Evolutionary conservation across 2,888 invertebrate species (phyloP).

Genomic region (Coronaproctus castanopsis): DNA sequence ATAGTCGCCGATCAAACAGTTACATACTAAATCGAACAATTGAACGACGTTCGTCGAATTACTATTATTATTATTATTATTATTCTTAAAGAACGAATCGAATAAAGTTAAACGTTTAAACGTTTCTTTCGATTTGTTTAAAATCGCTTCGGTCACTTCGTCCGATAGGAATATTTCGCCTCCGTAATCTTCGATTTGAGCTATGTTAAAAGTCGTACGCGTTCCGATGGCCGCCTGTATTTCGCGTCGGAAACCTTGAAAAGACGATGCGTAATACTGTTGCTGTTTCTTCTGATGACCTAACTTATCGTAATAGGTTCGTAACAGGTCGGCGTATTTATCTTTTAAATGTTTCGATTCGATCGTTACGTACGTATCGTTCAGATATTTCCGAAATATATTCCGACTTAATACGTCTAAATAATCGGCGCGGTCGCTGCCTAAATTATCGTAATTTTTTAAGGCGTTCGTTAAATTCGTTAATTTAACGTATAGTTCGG

Average conservation of each 20-base stretch:
- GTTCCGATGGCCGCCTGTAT: conserved; percentile 83
- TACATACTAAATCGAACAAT: conserved; percentile 63
- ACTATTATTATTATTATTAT: not conserved
- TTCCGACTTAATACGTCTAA: conserved; percentile 55
- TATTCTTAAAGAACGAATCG: not conserved
- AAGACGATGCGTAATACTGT: conserved; percentile 49
- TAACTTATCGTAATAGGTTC: conserved; percentile 74
- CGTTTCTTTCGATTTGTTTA: conserved; percentile 76
- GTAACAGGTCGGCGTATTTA: conserved; percentile 50
- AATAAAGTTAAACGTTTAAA: conserved; percentile 45
- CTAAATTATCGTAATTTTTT: conserved; percentile 45
- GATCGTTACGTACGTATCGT: conserved; percentile 47
- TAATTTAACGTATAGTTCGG: conserved; percentile 45
- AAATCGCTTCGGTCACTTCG: conserved; percentile 71
- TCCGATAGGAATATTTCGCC: conserved; percentile 94
- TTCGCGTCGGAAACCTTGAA: conserved; percentile 81
- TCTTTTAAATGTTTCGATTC: conserved; percentile 62
- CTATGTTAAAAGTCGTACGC: conserved; percentile 78
- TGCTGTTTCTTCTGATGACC: conserved; percentile 88
- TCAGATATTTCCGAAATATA: conserved; percentile 56
- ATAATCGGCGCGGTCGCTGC: conserved; percentile 49
- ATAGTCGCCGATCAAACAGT: conserved; percentile 72
- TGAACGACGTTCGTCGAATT: conserved; percentile 42
- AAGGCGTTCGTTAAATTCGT: not conserved
- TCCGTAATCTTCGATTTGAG: conserved; percentile 85